phyloP scores from a whole-genome alignment of 2,113 vertebrate genomes.

The Lycaon pictus region DNA sequence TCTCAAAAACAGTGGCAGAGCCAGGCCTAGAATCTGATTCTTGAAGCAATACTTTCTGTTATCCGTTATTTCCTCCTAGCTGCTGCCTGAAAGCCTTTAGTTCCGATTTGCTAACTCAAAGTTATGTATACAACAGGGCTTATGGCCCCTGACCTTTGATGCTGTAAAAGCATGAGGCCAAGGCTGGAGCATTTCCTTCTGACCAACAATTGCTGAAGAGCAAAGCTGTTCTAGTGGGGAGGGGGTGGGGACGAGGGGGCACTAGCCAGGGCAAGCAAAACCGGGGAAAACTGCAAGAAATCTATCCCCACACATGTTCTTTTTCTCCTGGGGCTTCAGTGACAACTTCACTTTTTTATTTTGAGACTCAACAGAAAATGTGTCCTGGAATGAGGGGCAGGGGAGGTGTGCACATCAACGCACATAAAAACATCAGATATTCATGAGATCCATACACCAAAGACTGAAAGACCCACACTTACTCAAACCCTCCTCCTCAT shows the following conservation, averaged over 20 bases:
- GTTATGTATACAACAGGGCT: accelerated
- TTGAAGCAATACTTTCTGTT: background rate
- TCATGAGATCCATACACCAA: background rate
- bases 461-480: background rate
- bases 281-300: background rate
- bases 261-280: background rate
- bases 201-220: background rate
- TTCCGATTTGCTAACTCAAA: background rate
- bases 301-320: too few relatives aligned
- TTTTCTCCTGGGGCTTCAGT: background rate
- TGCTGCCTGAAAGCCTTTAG: background rate
- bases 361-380: background rate
- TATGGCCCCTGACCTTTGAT: background rate
- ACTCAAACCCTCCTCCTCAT: background rate
- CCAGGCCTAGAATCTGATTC: background rate
- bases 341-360: slow-evolving; percentile 10
- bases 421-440: background rate
- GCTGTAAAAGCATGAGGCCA: background rate
- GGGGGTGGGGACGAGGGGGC: background rate
- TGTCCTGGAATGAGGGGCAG: background rate
- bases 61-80: background rate
- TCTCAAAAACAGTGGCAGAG: background rate
- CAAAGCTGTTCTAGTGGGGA: background rate
- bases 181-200: slow-evolving; percentile 28
- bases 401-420: background rate